A percentile compares a stretch with the other conserved stretches of the same genome.
phyloP scores from a whole-genome alignment of 2,888 invertebrate species.

The Didymodactylos carnosus region DNA sequence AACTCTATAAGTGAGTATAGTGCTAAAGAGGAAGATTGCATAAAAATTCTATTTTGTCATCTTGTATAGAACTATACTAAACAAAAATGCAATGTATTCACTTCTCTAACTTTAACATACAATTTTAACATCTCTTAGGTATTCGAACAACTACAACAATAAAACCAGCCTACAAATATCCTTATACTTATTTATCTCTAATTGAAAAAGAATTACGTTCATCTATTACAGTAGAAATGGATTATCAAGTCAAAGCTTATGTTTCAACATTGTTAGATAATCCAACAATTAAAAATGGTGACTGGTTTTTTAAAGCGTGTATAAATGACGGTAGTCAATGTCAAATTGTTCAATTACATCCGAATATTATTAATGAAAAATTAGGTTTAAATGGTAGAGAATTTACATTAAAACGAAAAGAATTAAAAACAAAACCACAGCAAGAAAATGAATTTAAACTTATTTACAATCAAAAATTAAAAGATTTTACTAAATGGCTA shows the following conservation, averaged over 20 bases:
- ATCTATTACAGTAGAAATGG: background rate
- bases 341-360: background rate
- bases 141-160: too few relatives aligned
- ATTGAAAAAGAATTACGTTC: background rate
- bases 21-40: too few relatives aligned
- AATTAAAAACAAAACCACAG: background rate
- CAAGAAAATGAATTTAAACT: background rate
- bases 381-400: background rate
- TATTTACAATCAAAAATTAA: background rate
- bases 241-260: background rate
- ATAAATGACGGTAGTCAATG: background rate
- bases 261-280: background rate
- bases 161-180: too few relatives aligned
- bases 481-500: background rate
- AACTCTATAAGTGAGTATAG: too few relatives aligned
- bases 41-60: too few relatives aligned
- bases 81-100: too few relatives aligned
- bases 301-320: background rate
- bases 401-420: background rate
- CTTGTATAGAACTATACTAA: too few relatives aligned
- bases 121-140: too few relatives aligned
- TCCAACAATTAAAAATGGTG: background rate
- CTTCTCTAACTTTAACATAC: too few relatives aligned
- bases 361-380: background rate
- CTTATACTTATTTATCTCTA: background rate